phyloP scores from a whole-genome alignment of 92 coral and sea anemone genomes.

The Epizoanthus illoricatus region DNA sequence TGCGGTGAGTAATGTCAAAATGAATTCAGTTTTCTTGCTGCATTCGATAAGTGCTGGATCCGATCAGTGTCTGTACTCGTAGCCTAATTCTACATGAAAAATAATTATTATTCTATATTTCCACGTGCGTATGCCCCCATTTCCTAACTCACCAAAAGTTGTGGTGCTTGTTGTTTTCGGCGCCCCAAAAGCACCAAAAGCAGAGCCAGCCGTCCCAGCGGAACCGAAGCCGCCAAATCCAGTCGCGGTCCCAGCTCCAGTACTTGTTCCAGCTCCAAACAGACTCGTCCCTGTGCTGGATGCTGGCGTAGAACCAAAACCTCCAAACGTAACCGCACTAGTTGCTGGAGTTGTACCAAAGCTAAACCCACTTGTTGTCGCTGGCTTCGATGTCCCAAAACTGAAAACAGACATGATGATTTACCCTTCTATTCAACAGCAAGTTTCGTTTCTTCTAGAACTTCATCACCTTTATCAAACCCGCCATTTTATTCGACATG shows the following conservation, averaged over 20 bases:
- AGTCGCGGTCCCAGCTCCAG: slow-evolving; percentile 44
- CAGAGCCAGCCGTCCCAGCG: slow-evolving; percentile 56
- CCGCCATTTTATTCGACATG: slow-evolving; percentile 1
- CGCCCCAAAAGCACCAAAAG: slow-evolving; percentile 55
- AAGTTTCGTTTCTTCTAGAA: not conserved
- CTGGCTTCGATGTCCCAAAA: slow-evolving; percentile 18
- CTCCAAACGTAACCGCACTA: slow-evolving; percentile 32
- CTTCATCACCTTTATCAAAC: not conserved
- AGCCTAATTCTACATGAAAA: too few species aligned
- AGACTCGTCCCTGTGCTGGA: slow-evolving; percentile 46
- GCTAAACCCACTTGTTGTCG: slow-evolving; percentile 28
- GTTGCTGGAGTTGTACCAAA: slow-evolving; percentile 30
- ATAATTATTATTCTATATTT: not conserved
- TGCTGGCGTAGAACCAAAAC: slow-evolving; percentile 25
- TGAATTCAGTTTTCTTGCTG: too few species aligned
- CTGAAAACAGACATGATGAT: slow-evolving; percentile 19
- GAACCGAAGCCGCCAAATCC: slow-evolving; percentile 54
- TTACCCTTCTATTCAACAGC: not conserved
- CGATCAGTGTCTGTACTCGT: too few species aligned
- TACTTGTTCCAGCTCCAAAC: slow-evolving; percentile 34
- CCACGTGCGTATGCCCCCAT: not conserved
- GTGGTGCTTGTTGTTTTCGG: slow-evolving; percentile 68
- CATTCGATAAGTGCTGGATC: too few species aligned
- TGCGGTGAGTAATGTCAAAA: too few species aligned
- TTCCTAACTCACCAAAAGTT: slow-evolving; percentile 56